These are phyloP conservation scores for Xestia rhomboidea DNA, from an alignment of 2,888 invertebrate species.

Conservation along the genomic window DNA sequence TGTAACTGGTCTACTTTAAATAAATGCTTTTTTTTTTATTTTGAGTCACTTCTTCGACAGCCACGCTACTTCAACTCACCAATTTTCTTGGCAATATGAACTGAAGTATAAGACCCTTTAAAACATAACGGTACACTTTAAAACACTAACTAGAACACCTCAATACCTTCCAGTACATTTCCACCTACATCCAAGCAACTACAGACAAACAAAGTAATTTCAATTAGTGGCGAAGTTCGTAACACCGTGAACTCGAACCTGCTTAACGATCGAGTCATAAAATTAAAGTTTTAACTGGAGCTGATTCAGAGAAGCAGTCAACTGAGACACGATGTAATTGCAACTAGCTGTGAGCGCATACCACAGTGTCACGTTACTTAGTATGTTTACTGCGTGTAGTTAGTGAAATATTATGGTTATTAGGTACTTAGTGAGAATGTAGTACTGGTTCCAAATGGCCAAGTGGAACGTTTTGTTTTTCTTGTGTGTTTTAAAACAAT, in stretches of 20 bases:
- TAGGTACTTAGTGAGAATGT: background rate
- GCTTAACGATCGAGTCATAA: constrained; percentile 59
- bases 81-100: too few relatives aligned
- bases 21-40: too few relatives aligned
- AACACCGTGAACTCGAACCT: constrained; percentile 43
- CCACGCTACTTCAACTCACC: too few relatives aligned
- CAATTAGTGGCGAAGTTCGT: constrained; percentile 58
- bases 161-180: background rate
- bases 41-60: too few relatives aligned
- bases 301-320: constrained; percentile 63
- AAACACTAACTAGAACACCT: background rate
- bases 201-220: constrained; percentile 58
- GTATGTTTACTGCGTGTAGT: constrained; percentile 11
- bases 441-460: background rate
- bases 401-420: constrained; percentile 8
- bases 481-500: background rate
- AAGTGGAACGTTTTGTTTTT: background rate
- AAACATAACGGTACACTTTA: background rate
- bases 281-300: constrained; percentile 66
- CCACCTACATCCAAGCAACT: constrained; percentile 5
- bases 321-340: constrained; percentile 61
- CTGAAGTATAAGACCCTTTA: background rate
- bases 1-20: too few relatives aligned
- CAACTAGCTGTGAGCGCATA: constrained; percentile 51
- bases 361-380: constrained; percentile 21